These are phyloP conservation scores for Phalacrocorax brasilianus DNA, from an alignment of 2,113 vertebrate genomes.

Conservation along the genomic window DNA sequence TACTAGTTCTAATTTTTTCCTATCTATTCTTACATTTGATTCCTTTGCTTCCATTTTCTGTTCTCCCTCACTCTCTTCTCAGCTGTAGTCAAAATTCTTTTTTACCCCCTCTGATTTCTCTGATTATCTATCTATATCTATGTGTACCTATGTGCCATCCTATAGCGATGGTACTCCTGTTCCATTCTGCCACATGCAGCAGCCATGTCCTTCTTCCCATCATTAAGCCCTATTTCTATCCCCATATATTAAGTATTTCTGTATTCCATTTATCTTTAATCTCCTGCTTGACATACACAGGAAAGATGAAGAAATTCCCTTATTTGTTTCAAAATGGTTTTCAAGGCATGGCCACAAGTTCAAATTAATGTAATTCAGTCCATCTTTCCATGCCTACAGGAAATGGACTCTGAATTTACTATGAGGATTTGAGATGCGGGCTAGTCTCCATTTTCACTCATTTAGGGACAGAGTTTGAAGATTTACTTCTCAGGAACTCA, in stretches of 20 bases:
- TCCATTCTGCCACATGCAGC: background rate
- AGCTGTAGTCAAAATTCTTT: background rate
- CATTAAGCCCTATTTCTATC: background rate
- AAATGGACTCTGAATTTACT: background rate
- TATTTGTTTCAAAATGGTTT: background rate
- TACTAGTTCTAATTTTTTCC: background rate
- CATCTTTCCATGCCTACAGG: background rate
- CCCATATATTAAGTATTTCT: background rate
- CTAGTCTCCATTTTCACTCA: background rate
- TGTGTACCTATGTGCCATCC: background rate
- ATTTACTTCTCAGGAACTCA: background rate
- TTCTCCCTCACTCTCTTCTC: background rate
- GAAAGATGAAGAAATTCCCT: background rate
- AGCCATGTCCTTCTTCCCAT: background rate
- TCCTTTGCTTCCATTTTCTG: background rate
- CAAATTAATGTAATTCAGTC: background rate
- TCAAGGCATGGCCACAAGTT: background rate
- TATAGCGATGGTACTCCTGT: background rate
- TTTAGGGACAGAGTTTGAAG: background rate
- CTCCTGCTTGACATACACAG: background rate
- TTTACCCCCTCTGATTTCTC: background rate
- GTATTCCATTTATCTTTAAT: background rate
- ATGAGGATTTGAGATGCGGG: background rate
- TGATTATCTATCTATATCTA: background rate
- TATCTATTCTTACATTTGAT: background rate